A percentile compares a stretch with the other conserved stretches of the same genome.
Evolutionary conservation across 1,140 invertebrate species (phyloP).

Genomic region (Leptestheria dahalacensis): DNA sequence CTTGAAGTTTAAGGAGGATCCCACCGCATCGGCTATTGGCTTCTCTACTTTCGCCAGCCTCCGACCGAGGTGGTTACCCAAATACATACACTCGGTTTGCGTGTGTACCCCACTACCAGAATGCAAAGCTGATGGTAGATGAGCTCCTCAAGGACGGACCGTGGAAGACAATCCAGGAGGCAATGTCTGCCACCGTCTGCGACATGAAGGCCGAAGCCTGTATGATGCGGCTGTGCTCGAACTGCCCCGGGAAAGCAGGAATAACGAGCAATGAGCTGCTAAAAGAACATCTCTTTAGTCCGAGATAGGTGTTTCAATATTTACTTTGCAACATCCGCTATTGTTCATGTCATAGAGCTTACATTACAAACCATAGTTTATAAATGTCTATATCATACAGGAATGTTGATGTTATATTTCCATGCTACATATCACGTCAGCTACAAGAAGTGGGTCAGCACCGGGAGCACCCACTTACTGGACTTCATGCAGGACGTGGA

Average conservation of each 20-base stretch:
- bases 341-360: too few relatives aligned
- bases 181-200: background rate
- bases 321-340: too few relatives aligned
- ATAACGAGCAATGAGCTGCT: background rate
- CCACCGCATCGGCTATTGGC: slow-evolving; percentile 14
- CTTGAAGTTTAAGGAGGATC: slow-evolving; percentile 18
- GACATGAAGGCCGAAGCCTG: background rate
- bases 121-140: slow-evolving; percentile 22
- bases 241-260: background rate
- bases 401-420: too few relatives aligned
- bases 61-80: background rate
- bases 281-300: background rate
- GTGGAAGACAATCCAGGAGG: background rate
- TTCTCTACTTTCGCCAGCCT: background rate
- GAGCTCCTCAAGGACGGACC: background rate
- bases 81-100: slow-evolving; percentile 16
- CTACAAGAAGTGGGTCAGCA: background rate
- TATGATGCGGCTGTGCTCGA: background rate
- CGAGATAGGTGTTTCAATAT: background rate
- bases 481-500: background rate
- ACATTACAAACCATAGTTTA: too few relatives aligned
- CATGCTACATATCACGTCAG: background rate
- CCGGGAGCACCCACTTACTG: background rate
- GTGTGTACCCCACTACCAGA: slow-evolving; percentile 19
- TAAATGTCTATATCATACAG: too few relatives aligned